Evolutionary conservation across 2,888 invertebrate genomes (phyloP), one percentile per base, ranked within the genome.

Genomic region (Camptogramma bilineatum): DNA sequence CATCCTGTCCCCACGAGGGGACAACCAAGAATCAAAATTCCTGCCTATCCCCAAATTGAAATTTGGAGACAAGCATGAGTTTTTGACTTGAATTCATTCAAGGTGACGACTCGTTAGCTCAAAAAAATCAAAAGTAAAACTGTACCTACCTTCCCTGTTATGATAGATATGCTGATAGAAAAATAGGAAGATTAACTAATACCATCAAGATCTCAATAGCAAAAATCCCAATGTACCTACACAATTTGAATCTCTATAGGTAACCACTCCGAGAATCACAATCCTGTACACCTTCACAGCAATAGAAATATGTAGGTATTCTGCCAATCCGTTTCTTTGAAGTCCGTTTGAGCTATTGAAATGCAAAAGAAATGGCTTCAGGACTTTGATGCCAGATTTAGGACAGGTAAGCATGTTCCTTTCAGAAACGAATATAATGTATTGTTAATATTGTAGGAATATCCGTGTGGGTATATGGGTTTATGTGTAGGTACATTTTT

Each of bases 271-370:
- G 13, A 24, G n/a, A 48, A 50, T 8, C 16, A 19, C 42, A 21
- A 53, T 39, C 52, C 19, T 48, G 42, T 21, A 13, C 13, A 34
- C 8, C 8, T 21, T 7, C 46, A 8, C 4, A 16, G 13, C 9
- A 13, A 13, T 13, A 2, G 13, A 4, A 16, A 8, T 1, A 50
- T 42, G 9, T 64, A 53, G 13, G 50, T 54, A 47, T 44, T 51
- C 54, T 54, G 10, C 42, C 18, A 52, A 62, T 54, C 62, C 53
- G 9, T 62, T 54, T 21, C 58, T 66, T 66, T 66, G 62, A 58
- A 62, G 50, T 62, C 34, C 56, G 56, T 61, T 60, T 64, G 55
- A 58, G 54, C 47, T 58, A 39, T 62, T 51, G 48, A 58, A 58
- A 62, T 54, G 46, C 13, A 53, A 54, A 47, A 47, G 64, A 63